Conservation (phyloP, 2,113 vertebrate genomes). For the Tenebrosternarchus preto region DNA sequence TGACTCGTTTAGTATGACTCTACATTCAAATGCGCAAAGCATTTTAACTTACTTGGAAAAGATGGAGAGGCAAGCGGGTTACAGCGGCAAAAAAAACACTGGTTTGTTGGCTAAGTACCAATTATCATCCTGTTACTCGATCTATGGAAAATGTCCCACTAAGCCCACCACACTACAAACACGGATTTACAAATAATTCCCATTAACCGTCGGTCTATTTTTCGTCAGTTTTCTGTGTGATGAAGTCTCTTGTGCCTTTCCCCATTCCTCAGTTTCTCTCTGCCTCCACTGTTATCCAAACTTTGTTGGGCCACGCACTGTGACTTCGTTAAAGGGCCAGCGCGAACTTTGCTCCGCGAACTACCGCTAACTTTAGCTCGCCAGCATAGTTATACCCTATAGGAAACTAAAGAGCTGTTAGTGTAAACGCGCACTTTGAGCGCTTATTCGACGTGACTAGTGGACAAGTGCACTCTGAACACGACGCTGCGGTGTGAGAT, state of each 20-base stretch:
- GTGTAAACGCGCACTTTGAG: not conserved
- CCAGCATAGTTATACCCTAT: too few relatives aligned
- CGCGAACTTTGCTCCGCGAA: not conserved
- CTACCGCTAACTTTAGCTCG: not conserved
- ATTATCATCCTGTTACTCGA: slow-evolving; percentile 16
- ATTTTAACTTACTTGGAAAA: slow-evolving; percentile 30
- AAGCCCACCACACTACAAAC: not conserved
- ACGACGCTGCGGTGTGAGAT: not conserved
- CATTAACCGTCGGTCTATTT: slow-evolving; percentile 9
- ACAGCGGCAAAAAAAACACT: slow-evolving; percentile 34
- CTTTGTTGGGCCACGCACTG: slow-evolving; percentile 60
- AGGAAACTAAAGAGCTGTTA: too few relatives aligned
- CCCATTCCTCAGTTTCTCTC: slow-evolving; percentile 35
- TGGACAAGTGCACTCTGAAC: not conserved
- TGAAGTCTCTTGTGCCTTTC: slow-evolving; percentile 16
- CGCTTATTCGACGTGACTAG: too few relatives aligned
- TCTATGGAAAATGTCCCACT: not conserved
- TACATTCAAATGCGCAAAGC: not conserved
- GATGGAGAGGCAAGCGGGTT: slow-evolving; percentile 39
- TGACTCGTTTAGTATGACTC: not conserved
- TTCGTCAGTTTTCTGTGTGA: slow-evolving; percentile 26
- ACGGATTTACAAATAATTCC: slow-evolving; percentile 10
- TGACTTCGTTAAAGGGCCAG: slow-evolving; percentile 77
- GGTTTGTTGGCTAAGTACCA: not conserved
- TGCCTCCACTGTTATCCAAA: slow-evolving; percentile 45